Evolutionary conservation across 2,113 vertebrate species (phyloP).

Genomic region (Engystomops pustulosus): DNA sequence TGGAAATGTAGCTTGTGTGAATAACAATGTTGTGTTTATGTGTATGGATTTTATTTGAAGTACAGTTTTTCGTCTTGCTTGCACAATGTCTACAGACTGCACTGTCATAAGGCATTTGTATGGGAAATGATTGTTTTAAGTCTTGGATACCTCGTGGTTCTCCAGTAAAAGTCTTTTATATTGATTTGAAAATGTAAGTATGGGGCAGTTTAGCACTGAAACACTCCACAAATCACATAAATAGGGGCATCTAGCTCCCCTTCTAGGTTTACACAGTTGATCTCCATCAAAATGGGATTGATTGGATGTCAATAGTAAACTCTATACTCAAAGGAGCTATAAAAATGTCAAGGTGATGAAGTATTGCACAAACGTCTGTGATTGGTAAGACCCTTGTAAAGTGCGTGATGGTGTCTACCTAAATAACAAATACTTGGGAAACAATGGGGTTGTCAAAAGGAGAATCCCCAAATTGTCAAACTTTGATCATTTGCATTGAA

Average conservation of each 20-base stretch:
- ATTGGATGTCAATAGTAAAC: no score
- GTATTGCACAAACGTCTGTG: background rate
- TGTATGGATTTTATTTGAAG: constrained; percentile 7
- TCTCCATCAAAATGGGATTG: no score
- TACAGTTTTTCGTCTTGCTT: background rate
- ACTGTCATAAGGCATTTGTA: background rate
- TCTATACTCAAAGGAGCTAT: background rate
- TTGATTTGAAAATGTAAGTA: background rate
- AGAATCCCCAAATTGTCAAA: no score
- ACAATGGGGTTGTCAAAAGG: no score
- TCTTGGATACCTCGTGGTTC: background rate
- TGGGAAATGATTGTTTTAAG: background rate
- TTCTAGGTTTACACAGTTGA: no score
- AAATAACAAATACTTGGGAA: no score
- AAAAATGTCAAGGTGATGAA: background rate
- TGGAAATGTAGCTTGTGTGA: constrained; percentile 10
- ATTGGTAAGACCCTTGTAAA: background rate
- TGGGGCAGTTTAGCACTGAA: background rate
- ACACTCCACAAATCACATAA: background rate
- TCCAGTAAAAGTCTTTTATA: background rate
- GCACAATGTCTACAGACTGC: background rate
- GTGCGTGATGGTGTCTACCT: no score
- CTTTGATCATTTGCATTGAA: no score
- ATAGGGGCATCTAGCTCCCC: background rate
- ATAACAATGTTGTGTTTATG: background rate